Base-by-base conservation (phyloP, 2,888 invertebrate genomes). In the Orgyia antiqua region DNA sequence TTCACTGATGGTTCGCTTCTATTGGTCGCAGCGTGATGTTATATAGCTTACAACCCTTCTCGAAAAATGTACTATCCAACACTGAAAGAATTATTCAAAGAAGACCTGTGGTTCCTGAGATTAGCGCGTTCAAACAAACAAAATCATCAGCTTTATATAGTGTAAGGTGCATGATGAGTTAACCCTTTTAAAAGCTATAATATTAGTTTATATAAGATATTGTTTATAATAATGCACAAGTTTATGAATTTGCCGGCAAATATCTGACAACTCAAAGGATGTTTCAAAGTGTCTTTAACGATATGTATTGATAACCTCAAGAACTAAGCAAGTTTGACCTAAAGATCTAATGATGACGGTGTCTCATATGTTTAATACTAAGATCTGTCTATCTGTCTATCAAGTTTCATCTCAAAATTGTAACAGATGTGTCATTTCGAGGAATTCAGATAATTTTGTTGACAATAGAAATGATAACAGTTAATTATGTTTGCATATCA, bases 341-440 rank as follows among this genome's bases (percentile, higher is more conserved):
- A 58, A 26, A 62, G 60, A 60, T 51, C 54, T 46, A 58, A 51
- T 59, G 46, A 46, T 45, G 36, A 56, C 52, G 56, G 48, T 51
- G 10, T 55, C 60, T 60, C 64, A 51, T 42, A 15, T 8, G 23
- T 8, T 40, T 32, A 32, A 30, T 43, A 49, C n/a, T n/a, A n/a
- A n/a, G n/a, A n/a, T n/a, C n/a, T n/a, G n/a, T n/a, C n/a, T 48
- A 38, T 31, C 42, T 45, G 35, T 38, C 46, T 33, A 25, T 31
- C 32, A 43, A 42, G 44, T 42, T 29, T 18, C 25, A 13, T 28
- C 28, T 42, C 42, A 39, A 13, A 45, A 51, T 45, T 51, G 46
- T 51, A 44, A 55, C 44, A 51, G 45, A 54, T 51, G 37, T 29
- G 11, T 26, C 27, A 44, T 51, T 58, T 55, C 63, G 38, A 33